phyloP scores from a whole-genome alignment of 1,140 invertebrate genomes.

The Formica exsecta region DNA sequence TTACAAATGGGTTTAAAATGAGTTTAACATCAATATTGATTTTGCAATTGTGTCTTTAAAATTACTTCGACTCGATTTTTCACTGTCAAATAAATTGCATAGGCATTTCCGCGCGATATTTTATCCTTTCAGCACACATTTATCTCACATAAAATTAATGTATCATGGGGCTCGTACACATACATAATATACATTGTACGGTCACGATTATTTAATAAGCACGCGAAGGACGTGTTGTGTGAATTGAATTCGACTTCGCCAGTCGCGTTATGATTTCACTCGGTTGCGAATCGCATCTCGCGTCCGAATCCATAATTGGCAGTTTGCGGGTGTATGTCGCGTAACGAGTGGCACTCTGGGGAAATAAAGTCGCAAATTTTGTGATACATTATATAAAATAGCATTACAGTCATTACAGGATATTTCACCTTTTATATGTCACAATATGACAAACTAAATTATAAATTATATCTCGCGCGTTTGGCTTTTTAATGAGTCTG shows the following conservation, averaged over 20 bases:
- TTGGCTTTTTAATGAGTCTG: too few relatives aligned
- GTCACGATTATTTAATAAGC: slow-evolving; percentile 55
- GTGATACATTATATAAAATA: background rate
- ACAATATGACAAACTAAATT: too few relatives aligned
- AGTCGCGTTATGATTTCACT: slow-evolving; percentile 38
- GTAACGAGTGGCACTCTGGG: slow-evolving; percentile 20
- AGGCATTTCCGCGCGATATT: slow-evolving; percentile 10
- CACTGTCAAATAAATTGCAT: slow-evolving; percentile 17
- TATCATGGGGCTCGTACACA: background rate
- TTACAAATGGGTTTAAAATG: slow-evolving; percentile 13
- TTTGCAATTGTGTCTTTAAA: background rate
- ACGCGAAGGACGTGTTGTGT: slow-evolving; percentile 26
- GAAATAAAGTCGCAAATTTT: slow-evolving; percentile 52
- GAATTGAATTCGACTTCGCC: slow-evolving; percentile 25
- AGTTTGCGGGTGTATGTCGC: slow-evolving; percentile 50
- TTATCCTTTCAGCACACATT: slow-evolving; percentile 34
- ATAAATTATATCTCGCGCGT: too few relatives aligned
- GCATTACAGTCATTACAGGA: too few relatives aligned
- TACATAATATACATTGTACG: background rate
- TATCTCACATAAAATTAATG: slow-evolving; percentile 43
- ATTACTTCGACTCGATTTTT: background rate
- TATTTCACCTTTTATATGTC: too few relatives aligned
- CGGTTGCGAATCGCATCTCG: slow-evolving; percentile 35
- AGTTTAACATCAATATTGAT: slow-evolving; percentile 9
- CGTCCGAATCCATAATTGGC: slow-evolving; percentile 55